Evolutionary conservation across 2,888 invertebrate species (phyloP).

Genomic region (Drosophila buzzatii): DNA sequence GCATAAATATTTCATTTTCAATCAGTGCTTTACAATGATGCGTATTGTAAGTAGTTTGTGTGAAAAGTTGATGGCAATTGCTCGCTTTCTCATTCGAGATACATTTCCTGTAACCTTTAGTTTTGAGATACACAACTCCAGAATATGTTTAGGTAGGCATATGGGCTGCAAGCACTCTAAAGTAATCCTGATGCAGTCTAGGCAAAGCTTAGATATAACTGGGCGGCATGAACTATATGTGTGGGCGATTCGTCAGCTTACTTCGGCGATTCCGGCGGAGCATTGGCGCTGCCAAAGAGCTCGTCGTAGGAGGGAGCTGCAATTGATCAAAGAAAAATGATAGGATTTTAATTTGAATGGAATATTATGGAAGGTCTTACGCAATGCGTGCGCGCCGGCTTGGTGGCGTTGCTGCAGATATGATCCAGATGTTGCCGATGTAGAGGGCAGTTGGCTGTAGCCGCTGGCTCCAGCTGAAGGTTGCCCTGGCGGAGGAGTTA

Average conservation of each 20-base stretch:
- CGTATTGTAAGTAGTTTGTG: conserved; percentile 28
- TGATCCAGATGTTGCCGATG: conserved; percentile 63
- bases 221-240: conserved; percentile 62
- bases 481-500: conserved; percentile 52
- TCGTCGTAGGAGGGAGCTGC: conserved; percentile 85
- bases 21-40: conserved; percentile 21
- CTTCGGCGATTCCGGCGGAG: conserved; percentile 75
- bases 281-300: conserved; percentile 82
- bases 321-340: not conserved
- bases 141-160: conserved; percentile 11
- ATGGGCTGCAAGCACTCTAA: conserved; percentile 51
- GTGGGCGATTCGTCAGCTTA: conserved; percentile 40
- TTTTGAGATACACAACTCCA: conserved; percentile 39
- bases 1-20: not conserved
- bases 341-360: not conserved
- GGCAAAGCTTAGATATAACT: conserved; percentile 70
- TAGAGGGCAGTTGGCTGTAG: conserved; percentile 75
- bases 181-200: conserved; percentile 72
- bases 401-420: conserved; percentile 48
- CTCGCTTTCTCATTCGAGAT: conserved; percentile 39
- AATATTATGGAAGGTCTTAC: conserved; percentile 60
- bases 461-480: conserved; percentile 46
- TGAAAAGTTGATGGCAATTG: conserved; percentile 39
- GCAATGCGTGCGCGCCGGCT: conserved; percentile 73
- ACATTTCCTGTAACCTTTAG: conserved; percentile 25